Evolutionary conservation across 2,113 vertebrate genomes (phyloP).

Genomic region (Ageneiosus marmoratus): DNA sequence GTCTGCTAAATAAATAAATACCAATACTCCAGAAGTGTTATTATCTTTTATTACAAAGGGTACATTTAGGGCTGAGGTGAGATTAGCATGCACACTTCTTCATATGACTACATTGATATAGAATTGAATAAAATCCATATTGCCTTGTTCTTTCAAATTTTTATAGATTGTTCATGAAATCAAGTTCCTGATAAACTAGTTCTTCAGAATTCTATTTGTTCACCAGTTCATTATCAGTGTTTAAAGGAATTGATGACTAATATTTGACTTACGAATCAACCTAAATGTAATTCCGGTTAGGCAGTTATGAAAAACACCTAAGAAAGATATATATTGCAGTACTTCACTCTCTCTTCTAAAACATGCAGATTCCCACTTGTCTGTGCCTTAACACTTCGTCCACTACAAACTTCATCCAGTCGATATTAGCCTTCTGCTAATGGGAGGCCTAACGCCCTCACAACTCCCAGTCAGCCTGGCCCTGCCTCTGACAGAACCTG

Average conservation of each 20-base stretch:
- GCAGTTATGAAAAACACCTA: neutral
- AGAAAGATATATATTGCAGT: neutral
- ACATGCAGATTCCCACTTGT: neutral
- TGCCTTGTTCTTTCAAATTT: neutral
- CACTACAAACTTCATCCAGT: slow-evolving; percentile 21
- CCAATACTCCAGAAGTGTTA: neutral
- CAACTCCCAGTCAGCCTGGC: slow-evolving; percentile 37
- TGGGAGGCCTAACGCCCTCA: slow-evolving; percentile 23
- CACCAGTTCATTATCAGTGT: neutral
- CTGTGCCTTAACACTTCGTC: slow-evolving; percentile 1
- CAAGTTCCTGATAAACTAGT: neutral
- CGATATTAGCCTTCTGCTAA: slow-evolving; percentile 49
- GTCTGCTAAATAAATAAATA: neutral
- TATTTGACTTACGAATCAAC: neutral
- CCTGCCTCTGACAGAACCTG: slow-evolving; percentile 42
- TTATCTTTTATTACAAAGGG: neutral
- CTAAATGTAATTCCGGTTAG: neutral
- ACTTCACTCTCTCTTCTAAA: neutral
- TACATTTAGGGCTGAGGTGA: neutral
- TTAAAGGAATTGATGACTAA: neutral
- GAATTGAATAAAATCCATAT: neutral
- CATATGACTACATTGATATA: neutral
- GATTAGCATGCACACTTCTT: neutral
- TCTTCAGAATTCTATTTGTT: neutral
- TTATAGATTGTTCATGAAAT: neutral